Evolutionary conservation across 2,888 invertebrate species (phyloP).

Genomic region (Pharmacophagus antenor): DNA sequence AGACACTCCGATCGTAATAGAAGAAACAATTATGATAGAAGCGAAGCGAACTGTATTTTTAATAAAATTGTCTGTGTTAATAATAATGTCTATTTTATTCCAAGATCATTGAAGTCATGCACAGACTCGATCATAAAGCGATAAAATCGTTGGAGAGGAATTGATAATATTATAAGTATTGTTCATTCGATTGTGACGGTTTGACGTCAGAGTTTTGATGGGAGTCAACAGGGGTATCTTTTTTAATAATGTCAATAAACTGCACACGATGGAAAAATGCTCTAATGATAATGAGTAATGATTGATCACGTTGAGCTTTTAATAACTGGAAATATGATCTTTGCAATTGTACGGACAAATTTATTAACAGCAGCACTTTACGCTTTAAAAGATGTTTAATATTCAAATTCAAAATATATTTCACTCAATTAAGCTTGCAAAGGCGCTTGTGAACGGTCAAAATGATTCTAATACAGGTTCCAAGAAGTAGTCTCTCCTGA

Average conservation of each 20-base stretch:
- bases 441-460: too few species aligned
- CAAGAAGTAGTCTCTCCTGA: too few species aligned
- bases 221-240: conserved; percentile 55
- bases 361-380: too few species aligned
- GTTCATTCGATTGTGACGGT: conserved; percentile 44
- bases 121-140: conserved; percentile 29
- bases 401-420: too few species aligned
- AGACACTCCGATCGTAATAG: too few species aligned
- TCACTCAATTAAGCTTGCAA: too few species aligned
- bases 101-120: conserved; percentile 3
- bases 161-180: conserved; percentile 51
- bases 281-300: conserved; percentile 35
- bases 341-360: conserved; percentile 17
- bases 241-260: conserved; percentile 42
- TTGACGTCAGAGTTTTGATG: conserved; percentile 64
- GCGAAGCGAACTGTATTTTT: neutral
- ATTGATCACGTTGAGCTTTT: conserved; percentile 37
- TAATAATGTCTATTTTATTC: conserved; percentile 3
- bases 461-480: too few species aligned
- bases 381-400: too few species aligned
- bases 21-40: too few species aligned
- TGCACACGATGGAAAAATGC: conserved; percentile 35
- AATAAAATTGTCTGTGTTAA: neutral
- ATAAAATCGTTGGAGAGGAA: conserved; percentile 41
- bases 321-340: conserved; percentile 30